Percentiles rank a stretch among this genome's conserved stretches.
Evolutionary conservation across 64 coral and sea anemone species (phyloP).

Genomic region (Montipora cactus): DNA sequence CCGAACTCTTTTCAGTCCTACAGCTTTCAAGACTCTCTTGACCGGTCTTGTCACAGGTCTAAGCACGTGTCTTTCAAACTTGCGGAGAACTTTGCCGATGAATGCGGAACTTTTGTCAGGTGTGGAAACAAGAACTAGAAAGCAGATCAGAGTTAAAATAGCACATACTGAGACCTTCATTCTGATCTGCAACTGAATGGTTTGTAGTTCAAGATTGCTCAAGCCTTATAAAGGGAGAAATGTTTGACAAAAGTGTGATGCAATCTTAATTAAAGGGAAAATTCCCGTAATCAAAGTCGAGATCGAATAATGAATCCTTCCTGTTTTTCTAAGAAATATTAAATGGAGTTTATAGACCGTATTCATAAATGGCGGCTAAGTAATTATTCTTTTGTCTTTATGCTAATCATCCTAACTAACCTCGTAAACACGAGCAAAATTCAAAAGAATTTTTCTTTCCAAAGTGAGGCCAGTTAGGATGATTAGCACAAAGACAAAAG

Average conservation of each 20-base stretch:
- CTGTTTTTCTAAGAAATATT: slow-evolving; percentile 1
- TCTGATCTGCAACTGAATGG: not conserved
- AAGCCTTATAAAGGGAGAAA: not conserved
- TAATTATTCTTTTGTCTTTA: too few species aligned
- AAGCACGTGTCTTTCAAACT: slow-evolving; percentile 24
- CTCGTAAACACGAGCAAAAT: too few species aligned
- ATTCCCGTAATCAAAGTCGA: not conserved
- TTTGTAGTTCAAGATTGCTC: too few species aligned
- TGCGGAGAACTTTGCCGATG: too few species aligned
- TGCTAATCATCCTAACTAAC: too few species aligned
- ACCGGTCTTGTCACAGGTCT: slow-evolving; percentile 37
- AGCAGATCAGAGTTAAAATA: not conserved
- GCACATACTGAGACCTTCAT: not conserved
- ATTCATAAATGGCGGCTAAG: too few species aligned
- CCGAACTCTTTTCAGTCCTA: slow-evolving; percentile 66
- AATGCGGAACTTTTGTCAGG: not conserved
- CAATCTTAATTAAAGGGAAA: not conserved
- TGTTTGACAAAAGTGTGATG: not conserved
- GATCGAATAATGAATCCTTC: not conserved
- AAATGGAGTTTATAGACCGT: not conserved
- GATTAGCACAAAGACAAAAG: too few species aligned
- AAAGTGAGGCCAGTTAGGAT: too few species aligned
- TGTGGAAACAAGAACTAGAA: not conserved
- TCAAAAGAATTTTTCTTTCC: too few species aligned
- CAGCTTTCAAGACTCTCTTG: slow-evolving; percentile 62